These are phyloP conservation scores for Drosophila quinaria DNA, from an alignment of 2,888 invertebrate genomes.

Conservation along the genomic window DNA sequence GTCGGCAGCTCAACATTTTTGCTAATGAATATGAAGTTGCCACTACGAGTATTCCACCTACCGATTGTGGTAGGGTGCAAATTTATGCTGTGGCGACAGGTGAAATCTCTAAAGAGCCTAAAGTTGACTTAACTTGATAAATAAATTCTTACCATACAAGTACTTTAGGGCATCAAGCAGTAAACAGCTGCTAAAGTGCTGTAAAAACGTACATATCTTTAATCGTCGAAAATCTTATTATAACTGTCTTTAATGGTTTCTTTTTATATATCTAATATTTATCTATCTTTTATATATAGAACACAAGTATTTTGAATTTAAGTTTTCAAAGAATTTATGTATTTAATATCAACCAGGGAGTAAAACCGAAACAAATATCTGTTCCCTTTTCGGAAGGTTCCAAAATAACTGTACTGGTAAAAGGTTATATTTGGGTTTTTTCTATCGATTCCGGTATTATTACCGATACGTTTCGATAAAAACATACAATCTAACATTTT, in stretches of 20 bases:
- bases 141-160: slow-evolving; percentile 6
- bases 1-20: slow-evolving; percentile 59
- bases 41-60: neutral
- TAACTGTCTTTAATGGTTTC: neutral
- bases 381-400: no score
- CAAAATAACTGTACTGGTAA: no score
- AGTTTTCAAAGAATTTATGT: neutral
- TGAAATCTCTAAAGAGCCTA: slow-evolving; percentile 21
- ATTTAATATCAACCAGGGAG: no score
- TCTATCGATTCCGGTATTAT: no score
- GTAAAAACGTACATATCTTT: neutral
- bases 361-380: no score
- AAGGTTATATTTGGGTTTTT: no score
- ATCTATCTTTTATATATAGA: neutral
- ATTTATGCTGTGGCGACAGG: slow-evolving; percentile 66
- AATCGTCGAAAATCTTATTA: neutral
- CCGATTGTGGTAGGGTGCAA: slow-evolving; percentile 44
- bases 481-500: no score
- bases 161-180: neutral
- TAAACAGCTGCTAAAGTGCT: neutral
- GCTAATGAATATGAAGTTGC: slow-evolving; percentile 71
- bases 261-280: neutral
- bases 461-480: no score
- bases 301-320: neutral
- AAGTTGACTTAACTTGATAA: slow-evolving; percentile 20